These are phyloP conservation scores for Heteromurus nitidus DNA, from an alignment of 2,888 invertebrate genomes.

Conservation along the genomic window DNA sequence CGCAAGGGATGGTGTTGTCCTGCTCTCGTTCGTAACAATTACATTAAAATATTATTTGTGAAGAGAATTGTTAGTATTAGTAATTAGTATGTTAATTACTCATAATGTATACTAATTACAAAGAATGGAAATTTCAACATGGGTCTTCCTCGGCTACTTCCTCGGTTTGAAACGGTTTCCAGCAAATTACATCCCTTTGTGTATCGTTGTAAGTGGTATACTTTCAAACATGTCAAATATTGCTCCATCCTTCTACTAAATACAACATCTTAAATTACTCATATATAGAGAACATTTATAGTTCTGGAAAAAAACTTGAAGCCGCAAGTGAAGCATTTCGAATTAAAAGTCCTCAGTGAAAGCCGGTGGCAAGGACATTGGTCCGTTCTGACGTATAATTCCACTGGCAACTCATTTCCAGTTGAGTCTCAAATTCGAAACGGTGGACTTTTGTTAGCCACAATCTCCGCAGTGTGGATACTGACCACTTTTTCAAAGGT, in stretches of 20 bases:
- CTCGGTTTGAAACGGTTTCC: conserved; percentile 46
- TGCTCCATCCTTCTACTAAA: no score
- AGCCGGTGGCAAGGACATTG: neutral
- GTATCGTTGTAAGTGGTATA: conserved; percentile 51
- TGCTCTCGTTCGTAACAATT: neutral
- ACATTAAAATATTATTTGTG: neutral
- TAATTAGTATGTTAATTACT: no score
- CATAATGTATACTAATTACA: no score
- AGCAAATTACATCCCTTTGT: conserved; percentile 51
- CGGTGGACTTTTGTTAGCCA: neutral
- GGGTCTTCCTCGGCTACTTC: conserved; percentile 27
- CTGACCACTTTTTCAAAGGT: neutral
- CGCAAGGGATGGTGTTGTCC: neutral
- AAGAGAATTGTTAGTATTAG: no score
- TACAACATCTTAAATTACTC: no score
- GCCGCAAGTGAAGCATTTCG: neutral
- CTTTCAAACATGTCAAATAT: no score
- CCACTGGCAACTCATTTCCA: neutral
- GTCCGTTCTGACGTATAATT: neutral
- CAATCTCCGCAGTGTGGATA: neutral
- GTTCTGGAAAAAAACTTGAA: conserved; percentile 2
- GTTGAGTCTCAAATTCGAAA: neutral
- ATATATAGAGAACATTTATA: conserved; percentile 11
- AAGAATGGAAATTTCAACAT: conserved; percentile 36
- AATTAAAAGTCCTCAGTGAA: neutral